Conservation (phyloP, 2,113 vertebrate genomes). For the Gopherus flavomarginatus region DNA sequence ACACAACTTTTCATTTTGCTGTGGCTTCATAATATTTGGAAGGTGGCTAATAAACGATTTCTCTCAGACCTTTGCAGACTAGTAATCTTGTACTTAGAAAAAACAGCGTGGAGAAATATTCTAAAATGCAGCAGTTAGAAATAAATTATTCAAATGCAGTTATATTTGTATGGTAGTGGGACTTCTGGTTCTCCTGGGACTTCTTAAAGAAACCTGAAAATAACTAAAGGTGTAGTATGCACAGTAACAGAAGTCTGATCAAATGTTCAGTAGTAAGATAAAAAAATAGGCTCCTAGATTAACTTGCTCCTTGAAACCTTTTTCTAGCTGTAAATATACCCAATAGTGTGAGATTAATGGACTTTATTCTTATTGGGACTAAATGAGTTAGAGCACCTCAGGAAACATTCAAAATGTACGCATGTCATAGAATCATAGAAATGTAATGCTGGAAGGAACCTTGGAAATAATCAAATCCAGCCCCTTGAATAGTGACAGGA, state of each 20-base stretch:
- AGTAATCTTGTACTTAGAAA: neutral
- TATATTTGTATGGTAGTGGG: neutral
- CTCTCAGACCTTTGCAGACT: neutral
- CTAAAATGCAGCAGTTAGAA: neutral
- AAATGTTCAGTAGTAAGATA: neutral
- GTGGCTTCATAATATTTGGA: neutral
- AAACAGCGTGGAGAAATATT: neutral
- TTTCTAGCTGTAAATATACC: slow-evolving; percentile 6
- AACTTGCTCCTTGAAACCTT: neutral
- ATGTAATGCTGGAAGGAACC: neutral
- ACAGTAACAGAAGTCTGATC: neutral
- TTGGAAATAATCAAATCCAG: neutral
- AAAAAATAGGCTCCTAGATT: slow-evolving; percentile 2
- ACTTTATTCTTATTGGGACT: neutral
- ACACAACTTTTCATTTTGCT: neutral
- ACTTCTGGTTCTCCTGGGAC: neutral
- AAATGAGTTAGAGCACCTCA: neutral
- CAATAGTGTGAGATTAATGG: neutral
- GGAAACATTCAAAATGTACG: neutral
- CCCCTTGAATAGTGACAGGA: neutral
- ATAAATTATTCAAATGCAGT: slow-evolving; percentile 25
- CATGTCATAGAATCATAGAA: fast-evolving
- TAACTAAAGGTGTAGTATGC: neutral
- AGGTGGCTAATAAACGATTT: neutral
- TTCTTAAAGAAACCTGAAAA: slow-evolving; percentile 22